A percentile compares a stretch with the other conserved stretches of the same genome.
Evolutionary conservation across 2,113 vertebrate genomes (phyloP).

Genomic region (Chloropsis hardwickii): DNA sequence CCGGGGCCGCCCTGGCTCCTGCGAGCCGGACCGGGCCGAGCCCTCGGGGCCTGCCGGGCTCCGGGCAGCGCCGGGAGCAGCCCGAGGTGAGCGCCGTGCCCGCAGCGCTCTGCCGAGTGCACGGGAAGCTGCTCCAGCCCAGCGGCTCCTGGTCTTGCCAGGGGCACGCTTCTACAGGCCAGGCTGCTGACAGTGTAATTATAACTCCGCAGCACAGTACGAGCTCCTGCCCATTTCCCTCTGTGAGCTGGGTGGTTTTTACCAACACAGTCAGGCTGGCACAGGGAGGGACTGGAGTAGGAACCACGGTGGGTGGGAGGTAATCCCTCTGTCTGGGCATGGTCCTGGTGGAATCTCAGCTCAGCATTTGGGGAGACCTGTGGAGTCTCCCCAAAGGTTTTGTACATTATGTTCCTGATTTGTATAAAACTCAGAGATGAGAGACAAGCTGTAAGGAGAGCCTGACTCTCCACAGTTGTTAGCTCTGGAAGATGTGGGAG

Average conservation of each 20-base stretch:
- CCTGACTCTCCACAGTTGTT: not conserved
- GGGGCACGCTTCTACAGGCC: not conserved
- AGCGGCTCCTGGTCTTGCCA: rapidly evolving
- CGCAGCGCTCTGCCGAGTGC: not conserved
- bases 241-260: rapidly evolving
- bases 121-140: not conserved
- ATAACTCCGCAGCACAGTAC: not conserved
- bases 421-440: not conserved
- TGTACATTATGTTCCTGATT: not conserved
- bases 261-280: not conserved
- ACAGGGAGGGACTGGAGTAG: not conserved
- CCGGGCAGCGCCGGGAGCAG: not conserved
- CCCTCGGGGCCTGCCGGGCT: not conserved
- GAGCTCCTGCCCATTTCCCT: not conserved
- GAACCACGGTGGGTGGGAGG: rapidly evolving
- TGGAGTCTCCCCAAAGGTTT: not conserved
- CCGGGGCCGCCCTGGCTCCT: rapidly evolving
- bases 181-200: not conserved
- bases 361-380: not conserved
- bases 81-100: not conserved
- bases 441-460: not conserved
- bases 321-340: not conserved
- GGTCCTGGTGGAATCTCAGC: not conserved
- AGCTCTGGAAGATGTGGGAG: not conserved
- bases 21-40: not conserved